Conservation (phyloP, 2,888 invertebrate genomes). For the Mythimna pallens region DNA sequence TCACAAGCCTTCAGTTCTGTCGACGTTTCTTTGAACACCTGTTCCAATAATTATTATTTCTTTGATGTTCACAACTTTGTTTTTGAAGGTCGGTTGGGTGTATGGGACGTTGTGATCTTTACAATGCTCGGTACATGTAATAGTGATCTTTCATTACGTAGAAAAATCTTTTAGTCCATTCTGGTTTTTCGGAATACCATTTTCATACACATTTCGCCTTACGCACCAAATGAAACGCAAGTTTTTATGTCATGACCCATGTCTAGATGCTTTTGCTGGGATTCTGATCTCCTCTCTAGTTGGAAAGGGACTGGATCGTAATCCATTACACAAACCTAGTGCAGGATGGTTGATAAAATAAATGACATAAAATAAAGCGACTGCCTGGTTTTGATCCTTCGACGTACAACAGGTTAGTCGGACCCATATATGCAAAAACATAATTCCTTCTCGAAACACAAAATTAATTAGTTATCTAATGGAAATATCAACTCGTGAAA, state of each 20-base stretch:
- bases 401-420: no score
- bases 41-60: constrained; percentile 54
- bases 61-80: constrained; percentile 12
- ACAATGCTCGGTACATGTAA: background rate
- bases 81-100: constrained; percentile 4
- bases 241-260: background rate
- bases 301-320: no score
- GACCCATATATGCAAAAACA: background rate
- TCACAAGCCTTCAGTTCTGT: background rate
- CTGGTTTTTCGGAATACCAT: no score
- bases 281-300: no score
- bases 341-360: no score
- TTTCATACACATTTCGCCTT: background rate
- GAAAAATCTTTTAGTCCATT: no score
- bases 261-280: no score
- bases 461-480: background rate
- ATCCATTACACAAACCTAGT: no score
- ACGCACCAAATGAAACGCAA: background rate
- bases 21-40: constrained; percentile 44
- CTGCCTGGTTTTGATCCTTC: no score
- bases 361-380: background rate
- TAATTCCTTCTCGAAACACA: background rate
- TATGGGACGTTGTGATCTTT: background rate
- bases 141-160: background rate
- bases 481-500: background rate